Base-by-base conservation (phyloP, 2,888 invertebrate genomes). In the Dendrolimus houi region DNA sequence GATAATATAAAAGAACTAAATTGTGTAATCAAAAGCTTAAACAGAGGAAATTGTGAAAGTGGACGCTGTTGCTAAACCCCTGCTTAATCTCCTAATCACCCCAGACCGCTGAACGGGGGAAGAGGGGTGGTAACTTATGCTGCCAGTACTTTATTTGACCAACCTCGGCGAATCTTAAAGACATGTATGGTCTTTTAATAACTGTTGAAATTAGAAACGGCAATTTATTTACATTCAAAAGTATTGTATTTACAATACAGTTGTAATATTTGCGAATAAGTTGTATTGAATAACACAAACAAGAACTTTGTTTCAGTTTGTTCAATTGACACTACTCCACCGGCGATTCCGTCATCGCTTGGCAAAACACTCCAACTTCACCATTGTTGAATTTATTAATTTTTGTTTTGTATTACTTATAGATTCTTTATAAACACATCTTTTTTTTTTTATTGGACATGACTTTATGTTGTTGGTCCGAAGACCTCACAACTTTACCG, bases 361-460 rank as follows among this genome's bases (percentile, higher is more conserved):
- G 12, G 47, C 47, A 47, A 47, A 47, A 12, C 12, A 47, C 47
- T 10, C 47, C 12, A 47, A 17, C 52, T 56, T 2, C 13, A 42
- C 40, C 14, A 41, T 54, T 53, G n/a, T 58, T 29, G 41, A 29
- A 53, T 55, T 13, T 52, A 53, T 42, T 55, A 42, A 55, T 47
- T 47, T 10, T 47, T 47, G 47, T 47, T 47, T 47, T 29, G 29
- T 6, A 47, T 47, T 47, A 29, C 29, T 6, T 29, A 29, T 29
- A 29, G 3, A 29, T 29, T 29, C 29, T 29, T 29, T 29, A 6
- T 6, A 29, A 29, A 6, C 29, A n/a, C n/a, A n/a, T n/a, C n/a
- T n/a, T 14, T 14, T 14, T 14, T 1, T 14, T 14, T 14, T 14
- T 14, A 1, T 14, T 14, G 14, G 14, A 14, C 14, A 14, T 14